These are phyloP conservation scores for Uropetala carovei DNA, from an alignment of 2,888 invertebrate genomes.

Conservation along the genomic window DNA sequence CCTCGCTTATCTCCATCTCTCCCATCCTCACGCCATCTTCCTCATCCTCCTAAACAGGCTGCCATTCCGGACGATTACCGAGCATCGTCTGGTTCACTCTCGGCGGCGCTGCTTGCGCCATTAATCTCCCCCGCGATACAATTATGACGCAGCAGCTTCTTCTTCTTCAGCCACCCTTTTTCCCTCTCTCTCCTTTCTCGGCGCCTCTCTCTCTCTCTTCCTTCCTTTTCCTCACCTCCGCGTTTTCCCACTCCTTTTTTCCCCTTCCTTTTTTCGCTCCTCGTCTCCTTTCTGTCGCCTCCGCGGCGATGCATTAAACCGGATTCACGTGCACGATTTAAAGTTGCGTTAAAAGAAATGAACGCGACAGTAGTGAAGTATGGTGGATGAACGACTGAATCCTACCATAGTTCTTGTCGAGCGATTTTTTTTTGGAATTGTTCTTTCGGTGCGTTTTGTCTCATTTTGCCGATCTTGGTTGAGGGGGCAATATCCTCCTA, in stretches of 20 bases:
- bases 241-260: neutral
- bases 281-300: neutral
- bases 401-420: no score
- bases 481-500: no score
- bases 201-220: no score
- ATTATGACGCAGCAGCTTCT: constrained; percentile 49
- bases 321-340: neutral
- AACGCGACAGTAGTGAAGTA: neutral
- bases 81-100: constrained; percentile 21
- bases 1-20: neutral
- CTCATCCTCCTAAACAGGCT: neutral
- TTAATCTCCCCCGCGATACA: constrained; percentile 47
- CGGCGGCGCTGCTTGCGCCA: constrained; percentile 12
- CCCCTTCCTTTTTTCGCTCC: neutral
- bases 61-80: constrained; percentile 28
- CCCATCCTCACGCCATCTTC: neutral
- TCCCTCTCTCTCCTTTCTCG: neutral
- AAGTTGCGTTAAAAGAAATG: neutral
- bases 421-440: no score
- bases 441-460: no score
- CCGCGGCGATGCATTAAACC: neutral
- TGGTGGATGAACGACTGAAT: neutral
- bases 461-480: no score
- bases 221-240: neutral
- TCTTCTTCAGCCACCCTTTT: neutral